A percentile compares a stretch with the other conserved stretches of the same genome.
phyloP scores from a whole-genome alignment of 2,888 invertebrate species.

The Drosophila nr. fundita region DNA sequence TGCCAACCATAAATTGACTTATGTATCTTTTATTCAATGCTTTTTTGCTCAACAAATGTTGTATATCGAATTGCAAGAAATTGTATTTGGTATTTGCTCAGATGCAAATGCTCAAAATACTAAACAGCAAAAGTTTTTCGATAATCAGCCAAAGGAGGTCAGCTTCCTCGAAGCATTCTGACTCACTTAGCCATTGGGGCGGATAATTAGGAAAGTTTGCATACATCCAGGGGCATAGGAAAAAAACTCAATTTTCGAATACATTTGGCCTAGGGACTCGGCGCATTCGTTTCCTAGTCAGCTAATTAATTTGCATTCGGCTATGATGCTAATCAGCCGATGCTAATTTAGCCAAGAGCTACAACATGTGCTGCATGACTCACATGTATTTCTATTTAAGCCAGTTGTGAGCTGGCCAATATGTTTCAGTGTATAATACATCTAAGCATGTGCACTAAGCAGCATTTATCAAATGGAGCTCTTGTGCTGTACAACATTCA shows the following conservation, averaged over 20 bases:
- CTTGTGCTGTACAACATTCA: not conserved
- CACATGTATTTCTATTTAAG: not conserved
- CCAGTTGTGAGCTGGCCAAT: not conserved
- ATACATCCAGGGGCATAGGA: constrained; percentile 1
- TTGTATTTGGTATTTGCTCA: not conserved
- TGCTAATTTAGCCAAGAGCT: not conserved
- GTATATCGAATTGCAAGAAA: not conserved
- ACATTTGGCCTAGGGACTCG: not conserved
- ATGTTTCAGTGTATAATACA: not conserved
- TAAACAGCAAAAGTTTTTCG: constrained; percentile 16
- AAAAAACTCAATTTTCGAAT: not conserved
- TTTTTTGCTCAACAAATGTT: not conserved
- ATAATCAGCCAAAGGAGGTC: not conserved
- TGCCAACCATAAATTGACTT: not conserved
- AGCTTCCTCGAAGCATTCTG: not conserved
- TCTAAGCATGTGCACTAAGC: not conserved
- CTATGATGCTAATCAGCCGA: not conserved
- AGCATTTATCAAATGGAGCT: not conserved
- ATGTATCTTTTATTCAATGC: not conserved
- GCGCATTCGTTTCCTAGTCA: not conserved
- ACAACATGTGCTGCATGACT: not conserved
- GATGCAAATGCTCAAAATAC: constrained; percentile 14
- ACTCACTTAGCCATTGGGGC: constrained; percentile 20
- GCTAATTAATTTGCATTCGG: constrained; percentile 21
- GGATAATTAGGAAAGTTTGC: constrained; percentile 48